Evolutionary conservation across 2,797 vertebrate genomes (phyloP).

Genomic region (Novumbra hubbsi): DNA sequence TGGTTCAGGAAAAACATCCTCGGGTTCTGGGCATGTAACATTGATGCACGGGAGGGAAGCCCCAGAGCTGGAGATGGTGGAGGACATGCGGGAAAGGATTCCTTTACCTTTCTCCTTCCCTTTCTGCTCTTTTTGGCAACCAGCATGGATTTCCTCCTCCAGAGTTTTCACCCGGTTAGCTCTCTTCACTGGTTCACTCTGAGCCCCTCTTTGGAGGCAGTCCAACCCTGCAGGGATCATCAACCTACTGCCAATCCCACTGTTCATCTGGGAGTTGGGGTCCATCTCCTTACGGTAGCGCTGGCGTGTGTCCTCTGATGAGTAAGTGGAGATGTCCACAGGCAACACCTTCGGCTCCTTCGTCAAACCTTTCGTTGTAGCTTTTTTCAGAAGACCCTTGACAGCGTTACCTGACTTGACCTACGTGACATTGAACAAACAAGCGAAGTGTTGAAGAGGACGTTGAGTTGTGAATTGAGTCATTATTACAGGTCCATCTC

Average conservation of each 20-base stretch:
- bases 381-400: conserved; percentile 73
- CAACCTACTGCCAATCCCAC: conserved; percentile 68
- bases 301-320: conserved; percentile 77
- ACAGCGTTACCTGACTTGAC: conserved; percentile 69
- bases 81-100: conserved; percentile 76
- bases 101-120: conserved; percentile 69
- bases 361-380: conserved; percentile 63
- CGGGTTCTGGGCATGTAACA: conserved; percentile 75
- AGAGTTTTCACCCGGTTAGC: conserved; percentile 78
- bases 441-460: not conserved
- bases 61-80: conserved; percentile 78
- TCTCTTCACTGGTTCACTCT: conserved; percentile 82
- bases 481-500: not conserved
- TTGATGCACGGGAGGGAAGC: conserved; percentile 75
- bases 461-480: not conserved
- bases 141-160: conserved; percentile 60
- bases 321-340: conserved; percentile 80
- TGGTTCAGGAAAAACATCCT: conserved; percentile 62
- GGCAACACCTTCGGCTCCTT: conserved; percentile 78
- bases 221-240: conserved; percentile 60
- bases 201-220: conserved; percentile 69
- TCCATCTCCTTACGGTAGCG: conserved; percentile 77
- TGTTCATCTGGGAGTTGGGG: conserved; percentile 77
- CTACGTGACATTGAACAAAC: conserved; percentile 48
- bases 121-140: conserved; percentile 19